Conservation (phyloP, 2,888 invertebrate genomes). For the Calliscelio sp. region DNA sequence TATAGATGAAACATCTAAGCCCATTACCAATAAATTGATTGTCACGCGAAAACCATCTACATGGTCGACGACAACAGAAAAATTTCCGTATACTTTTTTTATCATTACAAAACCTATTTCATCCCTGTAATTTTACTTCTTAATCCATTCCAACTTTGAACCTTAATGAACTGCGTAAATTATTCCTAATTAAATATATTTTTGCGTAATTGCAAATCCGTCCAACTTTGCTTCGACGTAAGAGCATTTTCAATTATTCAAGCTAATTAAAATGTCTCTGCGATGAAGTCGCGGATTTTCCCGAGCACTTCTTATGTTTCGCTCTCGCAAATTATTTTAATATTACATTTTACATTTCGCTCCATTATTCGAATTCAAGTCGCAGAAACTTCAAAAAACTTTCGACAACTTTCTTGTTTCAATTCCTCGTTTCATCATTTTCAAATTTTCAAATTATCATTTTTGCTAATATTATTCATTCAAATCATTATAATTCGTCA, state of each 20-base stretch:
- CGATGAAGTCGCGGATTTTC: constrained; percentile 2
- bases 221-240: constrained; percentile 4
- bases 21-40: constrained; percentile 79
- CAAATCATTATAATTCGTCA: no score
- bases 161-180: constrained; percentile 1
- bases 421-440: no score
- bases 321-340: neutral
- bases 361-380: no score
- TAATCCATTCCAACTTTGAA: constrained; percentile 77
- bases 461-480: no score
- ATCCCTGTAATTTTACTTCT: constrained; percentile 81
- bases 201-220: neutral
- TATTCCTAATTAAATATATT: constrained; percentile 21
- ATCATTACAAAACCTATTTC: constrained; percentile 77
- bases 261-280: constrained; percentile 17
- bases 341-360: neutral
- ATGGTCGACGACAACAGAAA: constrained; percentile 76
- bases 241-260: constrained; percentile 19
- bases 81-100: constrained; percentile 81
- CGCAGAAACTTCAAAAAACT: no score
- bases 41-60: constrained; percentile 71
- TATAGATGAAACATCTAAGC: constrained; percentile 83
- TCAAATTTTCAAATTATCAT: no score
- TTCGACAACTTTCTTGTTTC: no score
- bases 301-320: neutral